Percentiles rank a stretch among this genome's conserved stretches.
These are phyloP conservation scores for Chloromyia formosa DNA, from an alignment of 2,888 invertebrate genomes.

Conservation along the genomic window DNA sequence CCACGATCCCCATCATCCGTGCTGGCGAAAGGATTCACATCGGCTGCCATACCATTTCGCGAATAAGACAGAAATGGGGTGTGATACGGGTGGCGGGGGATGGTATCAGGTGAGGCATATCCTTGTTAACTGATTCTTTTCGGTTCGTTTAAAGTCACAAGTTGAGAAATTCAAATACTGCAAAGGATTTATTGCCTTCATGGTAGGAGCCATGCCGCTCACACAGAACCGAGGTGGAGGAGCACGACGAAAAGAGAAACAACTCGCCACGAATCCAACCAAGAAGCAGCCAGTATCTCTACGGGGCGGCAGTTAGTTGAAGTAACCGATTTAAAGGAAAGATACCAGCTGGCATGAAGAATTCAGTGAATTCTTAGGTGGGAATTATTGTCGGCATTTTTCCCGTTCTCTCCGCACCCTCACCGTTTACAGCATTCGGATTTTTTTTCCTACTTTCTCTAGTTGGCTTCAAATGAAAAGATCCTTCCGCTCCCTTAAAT, in stretches of 20 bases:
- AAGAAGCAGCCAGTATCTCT: neutral
- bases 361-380: neutral
- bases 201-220: neutral
- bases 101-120: conserved; percentile 23
- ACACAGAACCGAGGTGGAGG: too few species aligned
- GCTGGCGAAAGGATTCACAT: neutral
- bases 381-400: conserved; percentile 1
- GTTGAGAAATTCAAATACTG: conserved; percentile 33
- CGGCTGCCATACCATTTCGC: neutral
- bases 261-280: neutral
- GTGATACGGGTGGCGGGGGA: neutral
- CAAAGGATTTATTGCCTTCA: conserved; percentile 28
- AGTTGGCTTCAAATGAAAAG: neutral
- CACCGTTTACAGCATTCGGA: neutral
- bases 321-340: neutral
- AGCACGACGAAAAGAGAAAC: neutral
- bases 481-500: neutral
- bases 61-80: too few species aligned
- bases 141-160: conserved; percentile 29
- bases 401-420: neutral
- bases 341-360: neutral
- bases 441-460: neutral
- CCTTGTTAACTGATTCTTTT: conserved; percentile 33
- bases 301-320: too few species aligned
- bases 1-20: neutral